Conservation (phyloP, 2,113 vertebrate species). For the Beaufortia kweichowensis region DNA sequence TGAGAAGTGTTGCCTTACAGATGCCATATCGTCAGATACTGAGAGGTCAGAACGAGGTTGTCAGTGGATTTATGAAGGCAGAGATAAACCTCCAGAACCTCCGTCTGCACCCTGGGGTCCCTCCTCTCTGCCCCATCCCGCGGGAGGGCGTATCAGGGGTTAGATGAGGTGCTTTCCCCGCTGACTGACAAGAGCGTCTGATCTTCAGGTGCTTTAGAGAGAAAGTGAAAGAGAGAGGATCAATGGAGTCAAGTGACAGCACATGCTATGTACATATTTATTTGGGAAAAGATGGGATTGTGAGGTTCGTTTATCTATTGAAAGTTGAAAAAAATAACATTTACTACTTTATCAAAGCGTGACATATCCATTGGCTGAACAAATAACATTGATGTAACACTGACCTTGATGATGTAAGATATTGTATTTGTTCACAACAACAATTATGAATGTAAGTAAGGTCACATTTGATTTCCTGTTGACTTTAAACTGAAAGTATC, state of each 20-base stretch:
- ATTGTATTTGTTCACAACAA: no score
- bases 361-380: no score
- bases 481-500: background rate
- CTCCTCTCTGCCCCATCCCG: background rate
- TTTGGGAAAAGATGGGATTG: background rate
- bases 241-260: slow-evolving; percentile 21
- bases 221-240: slow-evolving; percentile 5
- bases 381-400: no score
- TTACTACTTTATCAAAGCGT: no score
- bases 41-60: slow-evolving; percentile 13
- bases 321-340: no score
- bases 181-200: slow-evolving; percentile 31
- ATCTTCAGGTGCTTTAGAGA: background rate
- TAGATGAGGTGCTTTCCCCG: slow-evolving; percentile 11
- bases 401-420: no score
- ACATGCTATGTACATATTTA: background rate
- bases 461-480: background rate
- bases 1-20: background rate
- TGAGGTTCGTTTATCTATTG: background rate
- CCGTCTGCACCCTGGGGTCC: background rate
- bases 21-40: background rate
- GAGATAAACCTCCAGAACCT: slow-evolving; percentile 28
- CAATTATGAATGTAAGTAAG: background rate
- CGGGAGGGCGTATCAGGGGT: background rate
- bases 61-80: slow-evolving; percentile 14